phyloP scores from a whole-genome alignment of 2,797 vertebrate species.

The Poeciliopsis turneri region DNA sequence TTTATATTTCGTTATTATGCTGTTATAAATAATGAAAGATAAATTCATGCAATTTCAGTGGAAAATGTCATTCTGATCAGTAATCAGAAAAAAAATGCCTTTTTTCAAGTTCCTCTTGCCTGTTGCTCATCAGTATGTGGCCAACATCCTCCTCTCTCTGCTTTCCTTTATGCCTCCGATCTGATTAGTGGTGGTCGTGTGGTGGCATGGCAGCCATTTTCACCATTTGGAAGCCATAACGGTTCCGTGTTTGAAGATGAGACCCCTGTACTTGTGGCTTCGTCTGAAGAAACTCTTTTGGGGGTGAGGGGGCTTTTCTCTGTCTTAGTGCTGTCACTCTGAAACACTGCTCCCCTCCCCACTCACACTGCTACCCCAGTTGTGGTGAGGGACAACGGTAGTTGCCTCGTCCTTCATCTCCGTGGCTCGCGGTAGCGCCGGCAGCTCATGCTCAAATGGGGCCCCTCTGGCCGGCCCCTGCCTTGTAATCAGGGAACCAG shows the following conservation, averaged over 20 bases:
- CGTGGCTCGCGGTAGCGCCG: constrained; percentile 73
- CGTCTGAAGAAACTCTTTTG: constrained; percentile 73
- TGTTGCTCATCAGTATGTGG: constrained; percentile 72
- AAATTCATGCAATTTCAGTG: constrained; percentile 14
- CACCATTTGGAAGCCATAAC: constrained; percentile 84
- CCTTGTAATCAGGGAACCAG: constrained; percentile 84
- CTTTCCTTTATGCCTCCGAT: constrained; percentile 65
- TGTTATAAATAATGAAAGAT: constrained; percentile 29
- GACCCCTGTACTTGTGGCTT: constrained; percentile 86
- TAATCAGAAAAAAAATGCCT: constrained; percentile 35
- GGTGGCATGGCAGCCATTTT: constrained; percentile 78
- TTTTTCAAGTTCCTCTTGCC: constrained; percentile 32
- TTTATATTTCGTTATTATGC: neutral
- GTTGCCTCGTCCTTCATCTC: constrained; percentile 69
- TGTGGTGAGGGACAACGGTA: constrained; percentile 56
- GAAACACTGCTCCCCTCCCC: constrained; percentile 20
- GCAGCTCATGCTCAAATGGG: constrained; percentile 76
- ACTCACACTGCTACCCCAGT: constrained; percentile 34
- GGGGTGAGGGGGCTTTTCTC: constrained; percentile 78
- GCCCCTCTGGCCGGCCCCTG: constrained; percentile 68
- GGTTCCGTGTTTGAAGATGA: constrained; percentile 78
- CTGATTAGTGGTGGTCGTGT: constrained; percentile 72
- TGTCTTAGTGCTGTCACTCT: constrained; percentile 70
- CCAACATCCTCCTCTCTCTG: constrained; percentile 48
- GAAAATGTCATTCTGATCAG: constrained; percentile 14